phyloP scores from a whole-genome alignment of 92 coral and sea anemone species.

The Porites rus region DNA sequence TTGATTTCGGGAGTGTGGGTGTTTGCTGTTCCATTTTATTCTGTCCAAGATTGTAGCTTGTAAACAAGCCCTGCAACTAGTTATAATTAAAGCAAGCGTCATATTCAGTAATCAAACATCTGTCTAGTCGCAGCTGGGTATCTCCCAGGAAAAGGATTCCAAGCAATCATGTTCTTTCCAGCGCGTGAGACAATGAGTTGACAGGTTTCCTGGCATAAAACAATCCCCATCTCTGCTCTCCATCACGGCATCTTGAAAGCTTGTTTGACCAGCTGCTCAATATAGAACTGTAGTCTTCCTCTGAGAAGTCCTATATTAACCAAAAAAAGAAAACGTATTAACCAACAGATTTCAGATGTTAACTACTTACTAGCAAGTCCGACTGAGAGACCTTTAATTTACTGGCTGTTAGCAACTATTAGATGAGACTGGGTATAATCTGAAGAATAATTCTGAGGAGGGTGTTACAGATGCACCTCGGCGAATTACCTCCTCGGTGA shows the following conservation, averaged over 20 bases:
- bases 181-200: background rate
- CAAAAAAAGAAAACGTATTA: background rate
- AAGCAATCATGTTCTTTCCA: background rate
- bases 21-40: no score
- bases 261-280: constrained; percentile 90
- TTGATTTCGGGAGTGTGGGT: no score
- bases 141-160: background rate
- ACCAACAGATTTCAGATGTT: background rate
- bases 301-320: constrained; percentile 76
- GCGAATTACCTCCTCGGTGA: no score
- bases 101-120: background rate
- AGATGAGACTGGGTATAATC: no score
- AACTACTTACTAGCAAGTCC: no score
- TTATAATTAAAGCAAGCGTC: background rate
- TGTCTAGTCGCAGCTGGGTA: background rate
- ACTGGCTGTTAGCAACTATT: no score
- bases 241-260: constrained; percentile 80
- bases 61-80: no score
- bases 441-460: no score
- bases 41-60: no score
- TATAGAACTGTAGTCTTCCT: constrained; percentile 77
- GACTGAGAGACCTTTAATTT: no score
- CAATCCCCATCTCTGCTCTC: constrained; percentile 98
- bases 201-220: constrained; percentile 80
- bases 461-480: no score